These are phyloP conservation scores for Thomomys bottae DNA, from an alignment of 2,113 vertebrate species.

Conservation along the genomic window DNA sequence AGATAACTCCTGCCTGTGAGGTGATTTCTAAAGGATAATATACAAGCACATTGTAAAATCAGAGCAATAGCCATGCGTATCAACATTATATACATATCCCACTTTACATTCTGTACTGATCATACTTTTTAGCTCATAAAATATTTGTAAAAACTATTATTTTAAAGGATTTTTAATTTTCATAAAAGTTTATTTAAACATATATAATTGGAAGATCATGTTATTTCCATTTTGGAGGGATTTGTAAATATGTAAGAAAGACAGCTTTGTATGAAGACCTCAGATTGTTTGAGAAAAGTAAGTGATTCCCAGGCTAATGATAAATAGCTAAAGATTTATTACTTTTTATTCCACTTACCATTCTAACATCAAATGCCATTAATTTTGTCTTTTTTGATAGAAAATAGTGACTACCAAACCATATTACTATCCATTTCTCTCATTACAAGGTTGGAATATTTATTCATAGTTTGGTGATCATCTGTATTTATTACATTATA, in stretches of 20 bases:
- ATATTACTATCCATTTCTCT: neutral
- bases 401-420: neutral
- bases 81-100: neutral
- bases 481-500: constrained; percentile 6
- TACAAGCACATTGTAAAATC: neutral
- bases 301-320: neutral
- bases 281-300: neutral
- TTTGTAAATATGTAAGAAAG: neutral
- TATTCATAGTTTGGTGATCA: neutral
- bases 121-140: neutral
- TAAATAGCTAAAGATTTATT: neutral
- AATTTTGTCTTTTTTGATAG: neutral
- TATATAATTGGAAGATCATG: neutral
- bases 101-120: neutral
- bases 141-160: neutral
- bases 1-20: neutral
- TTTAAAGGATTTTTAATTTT: constrained; percentile 41
- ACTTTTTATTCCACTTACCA: neutral
- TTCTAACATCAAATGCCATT: neutral
- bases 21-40: no score
- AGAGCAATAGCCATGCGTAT: neutral
- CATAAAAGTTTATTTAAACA: neutral
- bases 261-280: neutral
- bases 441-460: neutral
- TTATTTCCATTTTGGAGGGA: neutral